phyloP scores from a whole-genome alignment of 2,797 vertebrate species.

The Nothura maculosa region DNA sequence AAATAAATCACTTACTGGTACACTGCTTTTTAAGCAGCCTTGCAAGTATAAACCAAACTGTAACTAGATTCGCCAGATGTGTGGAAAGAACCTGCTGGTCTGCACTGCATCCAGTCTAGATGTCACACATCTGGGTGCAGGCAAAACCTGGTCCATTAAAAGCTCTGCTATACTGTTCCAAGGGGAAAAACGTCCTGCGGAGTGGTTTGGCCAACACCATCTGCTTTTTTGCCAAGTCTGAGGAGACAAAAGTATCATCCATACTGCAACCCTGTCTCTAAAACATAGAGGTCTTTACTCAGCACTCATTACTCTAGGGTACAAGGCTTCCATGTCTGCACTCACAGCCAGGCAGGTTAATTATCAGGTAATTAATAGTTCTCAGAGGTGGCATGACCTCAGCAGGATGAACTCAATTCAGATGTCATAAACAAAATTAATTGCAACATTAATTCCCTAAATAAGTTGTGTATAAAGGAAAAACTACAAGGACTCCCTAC shows the following conservation, averaged over 20 bases:
- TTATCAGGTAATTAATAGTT: background rate
- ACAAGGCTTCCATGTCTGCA: background rate
- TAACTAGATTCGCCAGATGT: conserved; percentile 34
- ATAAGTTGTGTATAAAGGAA: background rate
- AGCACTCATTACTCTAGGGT: background rate
- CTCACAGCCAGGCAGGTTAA: background rate
- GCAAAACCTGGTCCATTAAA: background rate
- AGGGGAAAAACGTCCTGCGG: background rate
- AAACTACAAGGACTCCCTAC: background rate
- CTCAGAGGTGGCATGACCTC: background rate
- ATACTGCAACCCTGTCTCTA: background rate
- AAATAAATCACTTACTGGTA: conserved; percentile 19
- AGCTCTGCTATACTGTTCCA: conserved; percentile 10
- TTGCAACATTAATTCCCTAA: background rate
- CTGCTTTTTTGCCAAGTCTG: background rate
- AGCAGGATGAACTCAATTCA: background rate
- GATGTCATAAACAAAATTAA: background rate
- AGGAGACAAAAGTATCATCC: background rate
- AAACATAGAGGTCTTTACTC: background rate
- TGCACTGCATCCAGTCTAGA: conserved; percentile 33
- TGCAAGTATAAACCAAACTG: conserved; percentile 33
- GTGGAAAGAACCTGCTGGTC: conserved; percentile 25
- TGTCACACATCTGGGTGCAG: conserved; percentile 46
- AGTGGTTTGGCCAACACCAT: background rate
- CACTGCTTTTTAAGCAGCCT: background rate